Percentiles rank a stretch among this genome's conserved stretches.
These are phyloP conservation scores for Lethocerus indicus DNA, from an alignment of 1,140 invertebrate species.

Conservation along the genomic window DNA sequence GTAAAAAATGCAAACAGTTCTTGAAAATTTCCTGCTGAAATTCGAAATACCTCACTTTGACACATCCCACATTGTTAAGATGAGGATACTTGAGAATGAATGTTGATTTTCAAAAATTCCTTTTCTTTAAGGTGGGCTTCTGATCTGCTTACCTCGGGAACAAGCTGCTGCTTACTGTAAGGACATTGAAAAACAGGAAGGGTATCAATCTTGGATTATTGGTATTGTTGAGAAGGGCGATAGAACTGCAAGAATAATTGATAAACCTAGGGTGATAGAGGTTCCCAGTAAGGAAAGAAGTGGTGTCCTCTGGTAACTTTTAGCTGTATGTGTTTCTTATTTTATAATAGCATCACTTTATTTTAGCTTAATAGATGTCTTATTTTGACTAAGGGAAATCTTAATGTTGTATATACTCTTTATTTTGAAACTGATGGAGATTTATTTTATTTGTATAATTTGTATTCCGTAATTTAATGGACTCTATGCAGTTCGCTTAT, in stretches of 20 bases:
- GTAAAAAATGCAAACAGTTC: no score
- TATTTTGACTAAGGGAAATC: neutral
- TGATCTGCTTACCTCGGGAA: constrained; percentile 86
- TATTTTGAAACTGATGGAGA: neutral
- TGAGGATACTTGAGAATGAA: constrained; percentile 7
- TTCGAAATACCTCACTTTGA: neutral
- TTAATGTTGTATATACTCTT: neutral
- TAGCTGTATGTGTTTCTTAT: neutral
- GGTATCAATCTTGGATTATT: constrained; percentile 97
- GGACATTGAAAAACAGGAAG: constrained; percentile 92
- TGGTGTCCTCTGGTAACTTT: neutral
- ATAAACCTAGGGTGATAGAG: constrained; percentile 94
- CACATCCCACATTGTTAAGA: neutral
- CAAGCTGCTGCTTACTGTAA: constrained; percentile 94
- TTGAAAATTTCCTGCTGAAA: neutral
- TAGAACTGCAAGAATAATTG: constrained; percentile 87
- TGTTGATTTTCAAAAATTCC: neutral
- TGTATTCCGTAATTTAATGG: no score
- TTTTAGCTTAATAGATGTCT: neutral
- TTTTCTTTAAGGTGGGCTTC: constrained; percentile 58
- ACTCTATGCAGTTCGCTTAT: no score
- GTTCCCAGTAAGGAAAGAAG: constrained; percentile 34
- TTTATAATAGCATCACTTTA: neutral
- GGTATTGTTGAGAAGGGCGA: constrained; percentile 96
- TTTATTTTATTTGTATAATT: no score